Base-by-base conservation (phyloP, 2,113 vertebrate genomes). In the Trichechus manatus region DNA sequence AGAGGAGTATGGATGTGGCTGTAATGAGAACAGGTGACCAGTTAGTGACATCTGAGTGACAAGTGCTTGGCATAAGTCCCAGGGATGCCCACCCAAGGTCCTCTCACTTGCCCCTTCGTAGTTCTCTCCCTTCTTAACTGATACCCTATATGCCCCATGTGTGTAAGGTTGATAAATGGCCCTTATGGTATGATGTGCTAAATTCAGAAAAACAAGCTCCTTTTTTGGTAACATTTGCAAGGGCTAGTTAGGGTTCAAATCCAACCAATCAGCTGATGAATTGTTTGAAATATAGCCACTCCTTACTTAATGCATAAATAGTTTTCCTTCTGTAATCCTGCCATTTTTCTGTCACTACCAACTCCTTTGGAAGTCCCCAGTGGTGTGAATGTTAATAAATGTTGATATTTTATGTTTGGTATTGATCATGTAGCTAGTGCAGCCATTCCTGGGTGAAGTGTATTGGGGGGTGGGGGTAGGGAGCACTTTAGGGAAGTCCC, bases 331-430 rank as follows among this genome's bases (percentile, higher is more conserved):
- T 20, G 42, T 33, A 59, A 89, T 33, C 44, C 10, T 77, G 7
- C 31, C 22, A 68, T 53, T 39, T 75, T 29, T 75, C 31, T 79
- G 56, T 81, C 64, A 74, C 61, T 68, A 72, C 10, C 14, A 93
- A 31, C 23, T 93, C 23, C 27, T 93, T 39, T 3, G 56, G 68
- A 63, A 77, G 31, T 53, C 33, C 31, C 44, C 33, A 50, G 85
- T 56, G 33, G 13, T 27, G 22, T 0, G 19, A 50, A 9, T 56
- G 81, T 80, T 78, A 74, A 19, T 66, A 79, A 10, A n/a, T 85
- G 86, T 93, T 91, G 8, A 25, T 44, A 2, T 89, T 95, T 88
- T 80, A 78, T 80, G 42, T 66, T 82, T 82, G 33, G 6, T 84
- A 6, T 42, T 94, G 20, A 20, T 68, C 36, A 39, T 77, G 31